Conservation (phyloP, 2,113 vertebrate species). For the Rhadina sibilatrix region DNA sequence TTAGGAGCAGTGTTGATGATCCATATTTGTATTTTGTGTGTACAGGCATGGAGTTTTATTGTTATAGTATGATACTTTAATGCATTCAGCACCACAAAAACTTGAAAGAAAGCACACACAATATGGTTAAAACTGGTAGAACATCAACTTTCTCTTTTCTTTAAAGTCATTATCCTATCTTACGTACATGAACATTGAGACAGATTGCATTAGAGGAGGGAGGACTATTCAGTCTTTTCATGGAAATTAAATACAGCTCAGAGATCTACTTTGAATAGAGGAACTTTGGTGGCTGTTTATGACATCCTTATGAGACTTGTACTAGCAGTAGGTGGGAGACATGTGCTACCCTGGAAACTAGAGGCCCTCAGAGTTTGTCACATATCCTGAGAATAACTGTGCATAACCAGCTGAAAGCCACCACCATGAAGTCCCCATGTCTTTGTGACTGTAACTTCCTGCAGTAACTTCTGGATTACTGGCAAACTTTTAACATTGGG, state of each 20-base stretch:
- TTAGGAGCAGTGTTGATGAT: neutral
- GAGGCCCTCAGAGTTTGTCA: neutral
- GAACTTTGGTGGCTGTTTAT: neutral
- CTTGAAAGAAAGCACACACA: neutral
- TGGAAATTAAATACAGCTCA: neutral
- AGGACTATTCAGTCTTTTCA: neutral
- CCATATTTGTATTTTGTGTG: fast-evolving
- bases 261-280: neutral
- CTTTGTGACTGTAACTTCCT: neutral
- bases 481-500: neutral
- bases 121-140: neutral
- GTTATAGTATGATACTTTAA: neutral
- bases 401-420: neutral
- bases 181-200: neutral
- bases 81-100: neutral
- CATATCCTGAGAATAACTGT: neutral
- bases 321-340: neutral
- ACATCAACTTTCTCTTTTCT: neutral
- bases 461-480: neutral
- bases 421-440: neutral
- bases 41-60: neutral
- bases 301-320: neutral
- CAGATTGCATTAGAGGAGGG: neutral
- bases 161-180: neutral
- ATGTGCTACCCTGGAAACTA: neutral